Evolutionary conservation across 2,888 invertebrate genomes (phyloP).

Genomic region (Pteria penguin): DNA sequence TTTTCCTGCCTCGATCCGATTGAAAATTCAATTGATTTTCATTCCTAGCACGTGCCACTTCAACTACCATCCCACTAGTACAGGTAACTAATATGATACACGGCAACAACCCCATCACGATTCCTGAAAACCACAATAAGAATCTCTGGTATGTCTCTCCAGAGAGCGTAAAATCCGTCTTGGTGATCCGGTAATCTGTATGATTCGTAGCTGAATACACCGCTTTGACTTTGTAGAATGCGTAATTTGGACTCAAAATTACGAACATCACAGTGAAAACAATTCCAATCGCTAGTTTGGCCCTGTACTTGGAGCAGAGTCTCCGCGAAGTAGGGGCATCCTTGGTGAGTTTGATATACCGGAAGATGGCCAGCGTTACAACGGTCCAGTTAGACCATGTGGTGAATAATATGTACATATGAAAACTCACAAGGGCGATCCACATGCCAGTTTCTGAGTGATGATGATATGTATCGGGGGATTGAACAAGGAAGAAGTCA

Average conservation of each 20-base stretch:
- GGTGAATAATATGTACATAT: neutral
- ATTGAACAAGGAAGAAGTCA: neutral
- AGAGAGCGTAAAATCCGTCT: neutral
- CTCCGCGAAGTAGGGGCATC: neutral
- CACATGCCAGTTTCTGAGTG: neutral
- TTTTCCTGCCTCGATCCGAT: neutral
- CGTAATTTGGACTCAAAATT: neutral
- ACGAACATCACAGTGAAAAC: neutral
- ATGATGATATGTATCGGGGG: neutral
- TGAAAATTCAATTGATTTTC: neutral
- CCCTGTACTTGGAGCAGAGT: neutral
- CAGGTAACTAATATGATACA: neutral
- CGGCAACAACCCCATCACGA: neutral
- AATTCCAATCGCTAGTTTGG: neutral
- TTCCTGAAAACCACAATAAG: neutral
- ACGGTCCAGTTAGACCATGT: neutral
- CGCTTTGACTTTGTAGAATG: neutral
- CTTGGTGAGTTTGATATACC: neutral
- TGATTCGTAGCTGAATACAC: neutral
- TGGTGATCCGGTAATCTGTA: neutral
- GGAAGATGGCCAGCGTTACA: neutral
- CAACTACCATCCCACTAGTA: neutral
- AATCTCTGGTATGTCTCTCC: neutral
- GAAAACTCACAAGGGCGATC: neutral
- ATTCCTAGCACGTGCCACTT: neutral